Base-by-base conservation (phyloP, 2,888 invertebrate species). In the Theretra japonica region DNA sequence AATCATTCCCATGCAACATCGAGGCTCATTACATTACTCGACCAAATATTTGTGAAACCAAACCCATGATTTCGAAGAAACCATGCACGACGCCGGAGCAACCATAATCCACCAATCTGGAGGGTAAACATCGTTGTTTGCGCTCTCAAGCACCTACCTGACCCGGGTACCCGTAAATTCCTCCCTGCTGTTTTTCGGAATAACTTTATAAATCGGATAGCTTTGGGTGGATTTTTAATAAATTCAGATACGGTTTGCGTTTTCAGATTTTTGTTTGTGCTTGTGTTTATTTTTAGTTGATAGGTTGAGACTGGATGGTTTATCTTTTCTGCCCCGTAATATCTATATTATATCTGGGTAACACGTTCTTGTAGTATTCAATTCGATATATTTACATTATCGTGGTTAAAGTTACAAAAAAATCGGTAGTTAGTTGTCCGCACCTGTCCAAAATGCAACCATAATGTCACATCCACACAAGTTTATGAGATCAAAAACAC, bases 21-120 rank as follows among this genome's bases (percentile, higher is more conserved):
- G 1, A 53, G 19, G n/a, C 19, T 53, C 19, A 53, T 11, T 23
- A 69, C 57, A 69, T 58, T 25, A 56, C 57, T 17, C 41, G 57
- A 41, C 58, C 41, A 70, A 70, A 70, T 70, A 70, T 70, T 58
- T 41, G 57, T 30, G 33, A n/a, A 19, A 53, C 21, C 28, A 41
- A 30, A 21, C 15, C 30, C 68, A 50, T 2, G 68, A 69, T 72
- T 72, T 72, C 72, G 60, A 48, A 69, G 72, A 72, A 72, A 69
- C 58, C 60, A 19, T 30, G 69, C 48, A 30, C 25, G 48, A 70
- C 73, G 68, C 68, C 60, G 70, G 72, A 70, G 68, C 71, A 73
- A 70, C 77, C 75, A 73, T 79, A 78, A 79, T 79, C 78, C 76
- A 72, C 75, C 79, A 78, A 79, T 79, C 78, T 78, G 77, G 75